Evolutionary conservation across 2,113 vertebrate species (phyloP), one percentile per base, ranked within the genome.

Genomic region (Pelecanus crispus): DNA sequence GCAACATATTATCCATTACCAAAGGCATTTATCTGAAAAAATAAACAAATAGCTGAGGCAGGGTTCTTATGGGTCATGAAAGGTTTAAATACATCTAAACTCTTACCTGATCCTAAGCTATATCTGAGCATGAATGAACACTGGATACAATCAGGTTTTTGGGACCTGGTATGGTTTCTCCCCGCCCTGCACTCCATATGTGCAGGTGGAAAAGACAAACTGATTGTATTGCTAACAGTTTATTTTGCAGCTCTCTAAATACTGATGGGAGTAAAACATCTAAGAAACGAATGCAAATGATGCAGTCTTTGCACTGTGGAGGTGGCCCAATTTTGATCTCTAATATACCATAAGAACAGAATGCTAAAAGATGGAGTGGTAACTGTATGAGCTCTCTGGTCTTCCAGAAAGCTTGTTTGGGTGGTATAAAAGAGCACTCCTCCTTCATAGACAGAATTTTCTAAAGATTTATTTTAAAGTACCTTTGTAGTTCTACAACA

Each of bases 181-280:
- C 2, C 6, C 2, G 2, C 10, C 3, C 2, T 2, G 3, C 15
- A 24, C 24, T 20, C 26, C 3, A 0, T 12, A 4, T 28, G 13
- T 62, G 10, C 45, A 49, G 20, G 10, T 73, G 29, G 40, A 70
- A 75, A 68, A 56, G 10, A n/a, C 24, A 65, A 53, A 22, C 3
- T 20, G 17, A 13, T 24, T n/a, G 12, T 50, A 31, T 49, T 70
- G 17, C 10, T 49, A 28, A 53, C 14, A 53, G 8, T 72, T 52
- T 66, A 11, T 71, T 45, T 85, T 71, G 17, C 75, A 32, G 1
- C 1, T 82, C 34, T 82, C 15, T 13, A 73, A 38, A 53, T 29
- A 67, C 7, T 25, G 10, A 8, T 52, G 24, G 16, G 18, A 40
- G 16, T 42, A 63, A 81, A 77, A 36, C 7, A 13, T 13, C 7